Percentiles rank a stretch among this genome's conserved stretches.
phyloP scores from a whole-genome alignment of 2,888 invertebrate species.

The Julus scanicus region DNA sequence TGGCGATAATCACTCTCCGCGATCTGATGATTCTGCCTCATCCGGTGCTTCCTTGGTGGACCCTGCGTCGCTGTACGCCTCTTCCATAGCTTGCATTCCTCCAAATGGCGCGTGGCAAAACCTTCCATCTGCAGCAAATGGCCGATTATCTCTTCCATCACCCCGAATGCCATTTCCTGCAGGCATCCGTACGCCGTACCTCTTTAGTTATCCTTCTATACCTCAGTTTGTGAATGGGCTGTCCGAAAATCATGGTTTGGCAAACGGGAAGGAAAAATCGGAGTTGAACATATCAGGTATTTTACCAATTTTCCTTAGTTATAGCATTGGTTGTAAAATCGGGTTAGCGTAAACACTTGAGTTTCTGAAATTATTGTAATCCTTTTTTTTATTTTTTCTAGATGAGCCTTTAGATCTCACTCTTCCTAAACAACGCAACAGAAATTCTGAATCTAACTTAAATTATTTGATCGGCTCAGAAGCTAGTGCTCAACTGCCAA shows the following conservation, averaged over 20 bases:
- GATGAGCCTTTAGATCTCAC: slow-evolving; percentile 57
- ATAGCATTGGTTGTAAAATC: neutral
- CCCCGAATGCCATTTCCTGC: slow-evolving; percentile 43
- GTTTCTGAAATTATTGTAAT: neutral
- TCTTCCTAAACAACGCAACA: slow-evolving; percentile 53
- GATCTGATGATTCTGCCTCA: slow-evolving; percentile 55
- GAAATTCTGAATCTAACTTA: neutral
- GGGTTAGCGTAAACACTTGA: neutral
- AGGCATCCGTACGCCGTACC: slow-evolving; percentile 52
- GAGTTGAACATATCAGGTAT: slow-evolving; percentile 45
- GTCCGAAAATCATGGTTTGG: neutral
- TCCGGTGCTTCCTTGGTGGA: slow-evolving; percentile 55
- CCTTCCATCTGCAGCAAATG: slow-evolving; percentile 45
- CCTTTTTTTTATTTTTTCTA: neutral
- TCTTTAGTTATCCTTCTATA: slow-evolving; percentile 51
- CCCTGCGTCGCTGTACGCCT: slow-evolving; percentile 53
- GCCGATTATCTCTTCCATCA: slow-evolving; percentile 47
- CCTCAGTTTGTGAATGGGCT: slow-evolving; percentile 44
- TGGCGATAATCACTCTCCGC: slow-evolving; percentile 52
- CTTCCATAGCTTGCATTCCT: slow-evolving; percentile 49
- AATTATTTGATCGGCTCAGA: neutral
- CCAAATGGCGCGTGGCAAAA: slow-evolving; percentile 51
- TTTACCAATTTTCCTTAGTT: neutral
- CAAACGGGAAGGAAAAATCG: neutral
- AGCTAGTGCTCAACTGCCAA: neutral